Conservation (phyloP, 2,888 invertebrate genomes). For the Dendrolimus pini region DNA sequence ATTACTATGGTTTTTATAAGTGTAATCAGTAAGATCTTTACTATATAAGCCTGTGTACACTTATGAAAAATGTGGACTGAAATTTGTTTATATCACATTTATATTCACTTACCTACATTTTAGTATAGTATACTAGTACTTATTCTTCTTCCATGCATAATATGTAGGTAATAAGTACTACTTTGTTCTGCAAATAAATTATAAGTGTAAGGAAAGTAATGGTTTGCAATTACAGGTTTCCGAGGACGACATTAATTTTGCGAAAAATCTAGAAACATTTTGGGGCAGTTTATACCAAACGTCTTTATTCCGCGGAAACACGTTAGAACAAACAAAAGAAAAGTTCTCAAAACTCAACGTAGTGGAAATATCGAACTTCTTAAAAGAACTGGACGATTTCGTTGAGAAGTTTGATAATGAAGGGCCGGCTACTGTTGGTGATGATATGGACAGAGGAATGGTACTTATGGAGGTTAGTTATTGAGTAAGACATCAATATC, state of each 20-base stretch:
- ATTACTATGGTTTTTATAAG: too few species aligned
- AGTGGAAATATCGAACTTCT: conserved; percentile 83
- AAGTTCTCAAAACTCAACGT: conserved; percentile 90
- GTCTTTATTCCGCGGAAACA: conserved; percentile 81
- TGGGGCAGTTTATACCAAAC: conserved; percentile 84
- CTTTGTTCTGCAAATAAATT: neutral
- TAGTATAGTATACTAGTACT: too few species aligned
- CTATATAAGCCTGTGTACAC: too few species aligned
- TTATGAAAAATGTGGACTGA: too few species aligned
- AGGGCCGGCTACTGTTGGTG: conserved; percentile 88
- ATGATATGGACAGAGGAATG: conserved; percentile 85
- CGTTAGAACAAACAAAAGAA: conserved; percentile 87
- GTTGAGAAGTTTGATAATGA: conserved; percentile 82
- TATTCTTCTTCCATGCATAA: too few species aligned
- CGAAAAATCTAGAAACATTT: conserved; percentile 78
- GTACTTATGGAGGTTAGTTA: conserved; percentile 79
- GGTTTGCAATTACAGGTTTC: conserved; percentile 41
- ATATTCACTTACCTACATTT: too few species aligned
- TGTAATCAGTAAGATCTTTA: too few species aligned
- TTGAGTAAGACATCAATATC: too few species aligned
- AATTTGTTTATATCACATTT: too few species aligned
- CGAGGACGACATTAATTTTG: conserved; percentile 72
- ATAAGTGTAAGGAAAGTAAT: too few species aligned
- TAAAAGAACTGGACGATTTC: conserved; percentile 79
- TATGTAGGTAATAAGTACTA: neutral